Percentiles rank a stretch among this genome's conserved stretches.
phyloP scores from a whole-genome alignment of 30 jellyfish, hydroid and myxozoan genomes.

The Hydractinia echinata region DNA sequence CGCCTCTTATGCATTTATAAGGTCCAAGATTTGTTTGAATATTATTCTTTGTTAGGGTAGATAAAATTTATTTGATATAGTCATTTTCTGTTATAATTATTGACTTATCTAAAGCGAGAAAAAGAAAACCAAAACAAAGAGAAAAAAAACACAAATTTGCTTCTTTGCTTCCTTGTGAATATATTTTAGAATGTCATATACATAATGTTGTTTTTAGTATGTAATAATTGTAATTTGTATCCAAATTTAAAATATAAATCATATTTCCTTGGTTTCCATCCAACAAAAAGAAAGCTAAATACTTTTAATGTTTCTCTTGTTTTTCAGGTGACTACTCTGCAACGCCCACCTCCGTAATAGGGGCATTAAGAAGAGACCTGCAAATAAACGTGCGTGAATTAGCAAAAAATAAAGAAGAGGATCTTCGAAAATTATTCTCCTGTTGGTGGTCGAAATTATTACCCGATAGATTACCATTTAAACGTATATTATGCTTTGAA shows the following conservation, averaged over 20 bases:
- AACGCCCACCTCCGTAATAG: conserved; percentile 81
- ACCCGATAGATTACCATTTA: conserved; percentile 33
- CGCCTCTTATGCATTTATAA: too few relatives aligned
- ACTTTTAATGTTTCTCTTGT: not conserved
- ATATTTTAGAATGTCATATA: too few relatives aligned
- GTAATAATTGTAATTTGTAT: not conserved
- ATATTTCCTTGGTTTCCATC: not conserved
- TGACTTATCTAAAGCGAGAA: too few relatives aligned
- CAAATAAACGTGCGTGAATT: conserved; percentile 47
- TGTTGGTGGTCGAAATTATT: conserved; percentile 95
- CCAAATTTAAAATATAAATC: not conserved
- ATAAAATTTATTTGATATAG: too few relatives aligned
- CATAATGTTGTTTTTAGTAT: not conserved
- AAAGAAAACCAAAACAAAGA: too few relatives aligned
- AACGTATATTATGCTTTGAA: conserved; percentile 74
- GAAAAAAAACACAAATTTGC: too few relatives aligned
- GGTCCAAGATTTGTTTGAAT: too few relatives aligned
- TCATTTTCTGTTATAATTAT: too few relatives aligned
- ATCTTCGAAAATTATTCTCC: conserved; percentile 57
- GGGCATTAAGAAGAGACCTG: conserved; percentile 70
- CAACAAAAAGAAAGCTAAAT: not conserved
- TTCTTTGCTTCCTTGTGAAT: too few relatives aligned
- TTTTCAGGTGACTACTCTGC: conserved; percentile 79
- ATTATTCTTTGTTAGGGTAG: too few relatives aligned
- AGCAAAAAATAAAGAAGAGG: conserved; percentile 83